phyloP scores from a whole-genome alignment of 2,797 vertebrate species.

The Acanthornis magna region DNA sequence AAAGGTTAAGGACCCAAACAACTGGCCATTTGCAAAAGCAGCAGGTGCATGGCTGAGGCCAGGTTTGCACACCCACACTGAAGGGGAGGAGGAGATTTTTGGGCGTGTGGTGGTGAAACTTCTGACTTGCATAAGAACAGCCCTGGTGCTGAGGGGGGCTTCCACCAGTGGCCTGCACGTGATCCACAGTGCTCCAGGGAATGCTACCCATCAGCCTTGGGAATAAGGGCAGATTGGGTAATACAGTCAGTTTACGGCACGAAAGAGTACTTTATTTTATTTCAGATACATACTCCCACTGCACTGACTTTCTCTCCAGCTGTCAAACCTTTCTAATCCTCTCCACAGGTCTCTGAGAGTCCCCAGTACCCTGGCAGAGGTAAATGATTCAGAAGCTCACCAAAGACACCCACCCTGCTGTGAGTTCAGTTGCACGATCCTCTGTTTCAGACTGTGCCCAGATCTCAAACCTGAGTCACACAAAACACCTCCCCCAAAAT shows the following conservation, averaged over 20 bases:
- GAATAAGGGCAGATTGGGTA: background rate
- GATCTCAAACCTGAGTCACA: background rate
- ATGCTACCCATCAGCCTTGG: background rate
- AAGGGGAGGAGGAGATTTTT: background rate
- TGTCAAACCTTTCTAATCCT: background rate
- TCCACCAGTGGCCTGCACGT: background rate
- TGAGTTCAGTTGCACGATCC: background rate
- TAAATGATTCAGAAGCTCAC: background rate
- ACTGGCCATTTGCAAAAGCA: background rate
- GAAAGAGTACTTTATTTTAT: background rate
- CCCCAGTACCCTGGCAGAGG: background rate
- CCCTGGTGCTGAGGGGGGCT: background rate
- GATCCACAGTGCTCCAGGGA: background rate
- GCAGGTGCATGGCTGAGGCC: background rate
- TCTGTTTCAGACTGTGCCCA: background rate
- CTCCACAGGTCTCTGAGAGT: background rate
- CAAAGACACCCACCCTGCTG: background rate
- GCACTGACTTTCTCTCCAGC: background rate
- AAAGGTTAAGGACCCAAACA: background rate
- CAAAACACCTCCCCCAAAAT: background rate
- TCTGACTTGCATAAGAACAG: background rate
- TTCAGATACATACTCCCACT: background rate
- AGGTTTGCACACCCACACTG: accelerated
- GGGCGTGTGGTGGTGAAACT: background rate
- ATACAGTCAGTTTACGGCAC: background rate